Base-by-base conservation (phyloP, 2,888 invertebrate genomes). In the Drosophila anomalata region DNA sequence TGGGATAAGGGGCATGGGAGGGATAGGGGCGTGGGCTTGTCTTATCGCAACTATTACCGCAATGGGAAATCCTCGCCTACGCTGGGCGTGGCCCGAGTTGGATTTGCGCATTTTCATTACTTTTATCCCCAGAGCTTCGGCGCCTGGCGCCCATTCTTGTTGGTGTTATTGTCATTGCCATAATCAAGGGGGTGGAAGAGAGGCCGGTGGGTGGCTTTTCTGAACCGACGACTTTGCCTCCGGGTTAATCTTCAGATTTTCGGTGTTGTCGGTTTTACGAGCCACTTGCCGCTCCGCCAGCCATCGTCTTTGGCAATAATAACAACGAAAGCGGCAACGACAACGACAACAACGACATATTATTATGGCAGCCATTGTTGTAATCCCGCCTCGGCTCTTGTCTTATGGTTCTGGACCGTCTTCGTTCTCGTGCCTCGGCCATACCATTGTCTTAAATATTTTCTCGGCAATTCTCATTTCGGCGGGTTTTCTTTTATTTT, bases 221-320 rank as follows among this genome's bases (percentile, higher is more conserved):
- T 22, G 44, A 44, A 11, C 39, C 42, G 50, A 61, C 47, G 63
- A 53, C 57, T 41, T 63, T 76, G 81, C 73, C 70, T 73, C 57
- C 73, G 79, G 86, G 81, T 86, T 86, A 87, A 86, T 87, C 86
- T 85, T 70, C 48, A 81, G 86, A 82, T 86, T 86, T 87, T 84
- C 76, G 86, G 81, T 74, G 77, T 79, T 81, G 80, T 79, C 87
- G 83, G 81, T 85, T 86, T 86, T 86, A 87, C 86, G 86, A 86
- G 83, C 85, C 85, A 87, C 87, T 87, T 87, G 87, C 79, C 84
- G 76, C 58, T 58, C 36, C 56, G 42, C 42, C 62, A 58, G 50
- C 48, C 36, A 62, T 11, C 47, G 62, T 47, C 62, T 60, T 63
- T 44, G 11, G 54, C 46, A 41, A 50, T 56, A 50, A 62, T 60